Evolutionary conservation across 2,888 invertebrate genomes (phyloP), one percentile per base, ranked within the genome.

Genomic region (Branchellion lobata): DNA sequence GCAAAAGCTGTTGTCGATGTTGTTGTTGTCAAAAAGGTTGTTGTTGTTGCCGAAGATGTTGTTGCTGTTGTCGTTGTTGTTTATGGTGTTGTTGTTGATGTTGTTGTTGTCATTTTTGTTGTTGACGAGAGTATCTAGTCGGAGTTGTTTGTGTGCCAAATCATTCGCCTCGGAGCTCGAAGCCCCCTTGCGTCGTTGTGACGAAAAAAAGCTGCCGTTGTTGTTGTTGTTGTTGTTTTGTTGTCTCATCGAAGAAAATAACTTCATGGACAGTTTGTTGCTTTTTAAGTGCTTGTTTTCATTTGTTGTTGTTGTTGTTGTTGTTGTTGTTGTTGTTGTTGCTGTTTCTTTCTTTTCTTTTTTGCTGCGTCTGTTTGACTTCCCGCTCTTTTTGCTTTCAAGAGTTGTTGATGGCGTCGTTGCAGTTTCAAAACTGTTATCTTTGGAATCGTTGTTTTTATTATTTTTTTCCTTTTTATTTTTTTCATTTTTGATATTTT

Each of bases 161-260:
- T 57, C 61, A 57, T 57, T 57, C 21, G 61, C 5, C 14, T 24
- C 77, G 61, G 36, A 34, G 31, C 65, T 36, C 33, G 77, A 33
- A n/a, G n/a, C 57, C 27, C 33, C 57, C 24, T 77, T 61, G 24
- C 65, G 47, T 61, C 34, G 65, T 53, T 77, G 65, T 1, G 27
- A 61, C 1, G 40, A n/a, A 40, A 72, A 72, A 21, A 72, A n/a
- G 24, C 14, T 24, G 61, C 21, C 21, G 61, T 57, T 57, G n/a
- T 57, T 57, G 24, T 24, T 57, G 61, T 57, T 57, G 61, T 57
- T 8, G 8, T 57, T 8, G 8, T 57, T 8, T 24, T 57, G 61
- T 57, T 57, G 61, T 24, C 61, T 5, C 61, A 57, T 57, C 61
- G 61, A 57, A 24, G 61, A 57, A 24, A 57, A 57, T n/a, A 57